Percentiles rank a stretch among this genome's conserved stretches.
Evolutionary conservation across 2,888 invertebrate species (phyloP).

Genomic region (Tetramorium bicarinatum): DNA sequence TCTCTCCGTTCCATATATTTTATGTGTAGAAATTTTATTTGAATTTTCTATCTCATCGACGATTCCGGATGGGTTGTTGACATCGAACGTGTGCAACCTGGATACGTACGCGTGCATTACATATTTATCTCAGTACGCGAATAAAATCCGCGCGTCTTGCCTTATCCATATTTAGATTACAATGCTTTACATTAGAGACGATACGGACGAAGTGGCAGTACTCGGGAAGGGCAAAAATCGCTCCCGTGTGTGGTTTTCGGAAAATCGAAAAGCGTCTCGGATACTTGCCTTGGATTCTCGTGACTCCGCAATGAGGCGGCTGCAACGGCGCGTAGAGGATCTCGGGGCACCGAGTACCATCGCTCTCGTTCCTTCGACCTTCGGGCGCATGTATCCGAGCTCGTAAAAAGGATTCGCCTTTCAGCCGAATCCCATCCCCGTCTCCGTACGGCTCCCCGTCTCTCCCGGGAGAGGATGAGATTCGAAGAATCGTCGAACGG

Average conservation of each 20-base stretch:
- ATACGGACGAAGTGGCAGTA: slow-evolving; percentile 30
- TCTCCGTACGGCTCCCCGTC: slow-evolving; percentile 52
- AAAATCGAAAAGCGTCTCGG: slow-evolving; percentile 44
- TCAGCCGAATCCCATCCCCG: slow-evolving; percentile 58
- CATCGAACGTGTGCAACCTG: not conserved
- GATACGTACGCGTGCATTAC: slow-evolving; percentile 3
- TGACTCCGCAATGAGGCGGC: slow-evolving; percentile 48
- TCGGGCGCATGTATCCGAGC: slow-evolving; percentile 54
- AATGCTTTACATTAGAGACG: slow-evolving; percentile 46
- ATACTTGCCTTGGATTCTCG: slow-evolving; percentile 42
- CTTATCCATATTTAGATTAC: slow-evolving; percentile 56
- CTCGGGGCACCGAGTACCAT: slow-evolving; percentile 14
- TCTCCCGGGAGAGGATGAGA: slow-evolving; percentile 63
- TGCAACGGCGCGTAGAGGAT: slow-evolving; percentile 11
- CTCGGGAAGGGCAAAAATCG: slow-evolving; percentile 12
- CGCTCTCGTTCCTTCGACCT: slow-evolving; percentile 29
- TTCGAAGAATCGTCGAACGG: slow-evolving; percentile 72
- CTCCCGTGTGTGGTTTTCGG: slow-evolving; percentile 44
- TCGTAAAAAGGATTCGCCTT: slow-evolving; percentile 75
- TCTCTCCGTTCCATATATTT: not conserved
- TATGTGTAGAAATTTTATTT: slow-evolving; percentile 11
- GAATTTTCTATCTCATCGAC: slow-evolving; percentile 8
- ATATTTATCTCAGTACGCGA: slow-evolving; percentile 26
- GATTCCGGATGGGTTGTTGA: not conserved
- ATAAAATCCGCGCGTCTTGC: slow-evolving; percentile 10